phyloP scores from a whole-genome alignment of 1,140 invertebrate genomes.

The Diabrotica virgifera region DNA sequence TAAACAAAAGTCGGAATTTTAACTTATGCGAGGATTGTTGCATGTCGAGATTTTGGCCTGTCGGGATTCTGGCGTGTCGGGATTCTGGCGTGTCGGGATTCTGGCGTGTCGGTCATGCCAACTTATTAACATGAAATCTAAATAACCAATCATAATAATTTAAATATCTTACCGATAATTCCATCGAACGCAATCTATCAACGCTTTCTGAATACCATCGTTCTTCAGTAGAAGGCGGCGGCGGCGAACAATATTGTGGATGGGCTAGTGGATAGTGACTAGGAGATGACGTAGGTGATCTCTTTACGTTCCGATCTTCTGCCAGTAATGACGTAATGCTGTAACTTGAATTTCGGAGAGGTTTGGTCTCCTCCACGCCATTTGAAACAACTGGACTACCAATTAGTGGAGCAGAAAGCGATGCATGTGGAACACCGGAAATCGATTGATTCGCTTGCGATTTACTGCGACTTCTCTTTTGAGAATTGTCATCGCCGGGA shows the following conservation, averaged over 20 bases:
- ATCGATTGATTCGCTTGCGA: conserved; percentile 39
- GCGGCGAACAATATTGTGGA: conserved; percentile 33
- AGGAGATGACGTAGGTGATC: conserved; percentile 44
- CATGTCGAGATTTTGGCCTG: too few relatives aligned
- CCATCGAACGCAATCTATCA: conserved; percentile 44
- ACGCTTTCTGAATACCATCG: conserved; percentile 46
- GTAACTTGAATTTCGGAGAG: conserved; percentile 51
- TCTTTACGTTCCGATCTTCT: conserved; percentile 39
- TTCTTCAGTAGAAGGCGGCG: conserved; percentile 36
- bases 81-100: too few relatives aligned
- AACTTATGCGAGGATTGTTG: too few relatives aligned
- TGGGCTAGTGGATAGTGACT: conserved; percentile 42
- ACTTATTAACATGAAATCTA: too few relatives aligned
- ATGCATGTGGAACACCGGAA: conserved; percentile 9
- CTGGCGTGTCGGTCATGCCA: too few relatives aligned
- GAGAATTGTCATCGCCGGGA: conserved; percentile 28
- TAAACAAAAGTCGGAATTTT: too few relatives aligned
- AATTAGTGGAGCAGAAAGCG: conserved; percentile 16
- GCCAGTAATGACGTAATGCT: conserved; percentile 75
- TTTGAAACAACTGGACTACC: conserved; percentile 38
- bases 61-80: too few relatives aligned
- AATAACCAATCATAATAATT: too few relatives aligned
- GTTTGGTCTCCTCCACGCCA: conserved; percentile 35
- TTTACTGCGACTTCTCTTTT: conserved; percentile 44
- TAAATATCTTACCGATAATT: conserved; percentile 41